Evolutionary conservation across 1,140 invertebrate species (phyloP).

Genomic region (Zaprionus tsacasi): DNA sequence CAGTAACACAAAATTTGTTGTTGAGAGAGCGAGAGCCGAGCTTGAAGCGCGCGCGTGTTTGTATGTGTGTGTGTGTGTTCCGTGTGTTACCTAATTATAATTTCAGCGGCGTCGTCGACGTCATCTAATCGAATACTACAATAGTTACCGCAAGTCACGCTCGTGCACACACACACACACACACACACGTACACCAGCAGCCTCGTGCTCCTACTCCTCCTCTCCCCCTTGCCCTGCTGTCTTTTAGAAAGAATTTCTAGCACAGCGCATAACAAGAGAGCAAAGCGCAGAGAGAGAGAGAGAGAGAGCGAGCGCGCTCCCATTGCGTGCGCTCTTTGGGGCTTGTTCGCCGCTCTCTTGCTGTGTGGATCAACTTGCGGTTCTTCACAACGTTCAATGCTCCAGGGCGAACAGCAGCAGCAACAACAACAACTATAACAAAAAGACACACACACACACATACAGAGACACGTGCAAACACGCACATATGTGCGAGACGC

Average conservation of each 20-base stretch:
- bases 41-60: neutral
- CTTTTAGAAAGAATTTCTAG: constrained; percentile 60
- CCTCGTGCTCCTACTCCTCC: neutral
- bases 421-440: constrained; percentile 36
- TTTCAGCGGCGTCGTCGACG: constrained; percentile 5
- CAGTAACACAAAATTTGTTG: neutral
- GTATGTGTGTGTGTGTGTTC: constrained; percentile 4
- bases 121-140: constrained; percentile 34
- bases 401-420: constrained; percentile 42
- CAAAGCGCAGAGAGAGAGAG: neutral
- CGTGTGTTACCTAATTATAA: constrained; percentile 29
- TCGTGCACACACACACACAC: neutral
- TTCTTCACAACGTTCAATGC: constrained; percentile 73
- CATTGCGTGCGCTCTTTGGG: neutral
- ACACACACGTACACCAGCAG: neutral
- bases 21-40: constrained; percentile 4
- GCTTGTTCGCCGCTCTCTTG: constrained; percentile 16
- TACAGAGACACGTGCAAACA: constrained; percentile 4
- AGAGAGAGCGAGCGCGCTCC: neutral
- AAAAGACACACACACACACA: constrained; percentile 23
- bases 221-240: constrained; percentile 1
- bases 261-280: neutral
- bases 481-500: constrained; percentile 27
- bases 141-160: constrained; percentile 32
- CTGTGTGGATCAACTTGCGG: constrained; percentile 62